Conservation (phyloP, 2,797 vertebrate species). For the Schizopygopsis malacanthus region DNA sequence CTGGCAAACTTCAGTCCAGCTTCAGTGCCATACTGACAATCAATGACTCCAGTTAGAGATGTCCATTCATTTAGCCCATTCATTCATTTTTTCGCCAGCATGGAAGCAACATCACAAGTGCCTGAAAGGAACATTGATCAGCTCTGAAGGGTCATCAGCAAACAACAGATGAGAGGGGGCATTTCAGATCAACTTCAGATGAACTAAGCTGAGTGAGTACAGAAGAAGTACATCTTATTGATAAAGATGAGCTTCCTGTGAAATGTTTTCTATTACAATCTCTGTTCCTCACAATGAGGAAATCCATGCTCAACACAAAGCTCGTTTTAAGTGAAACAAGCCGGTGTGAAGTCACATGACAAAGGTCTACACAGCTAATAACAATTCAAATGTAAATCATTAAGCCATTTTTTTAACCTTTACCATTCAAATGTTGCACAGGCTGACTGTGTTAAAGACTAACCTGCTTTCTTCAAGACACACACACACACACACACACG, state of each 20-base stretch:
- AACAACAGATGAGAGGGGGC: background rate
- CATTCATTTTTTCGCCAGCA: background rate
- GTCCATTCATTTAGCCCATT: background rate
- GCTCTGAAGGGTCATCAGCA: background rate
- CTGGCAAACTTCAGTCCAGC: background rate
- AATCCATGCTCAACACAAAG: background rate
- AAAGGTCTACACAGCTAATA: constrained; percentile 18
- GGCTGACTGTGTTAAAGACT: constrained; percentile 3
- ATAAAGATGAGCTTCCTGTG: constrained; percentile 2
- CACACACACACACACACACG: background rate
- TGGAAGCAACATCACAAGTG: background rate
- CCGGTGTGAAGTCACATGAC: constrained; percentile 30
- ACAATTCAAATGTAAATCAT: constrained; percentile 50
- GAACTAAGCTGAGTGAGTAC: background rate
- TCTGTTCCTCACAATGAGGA: background rate
- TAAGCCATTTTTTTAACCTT: constrained; percentile 32
- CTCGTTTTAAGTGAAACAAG: background rate
- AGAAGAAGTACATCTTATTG: background rate
- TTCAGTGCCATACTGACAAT: background rate
- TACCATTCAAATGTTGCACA: constrained; percentile 22
- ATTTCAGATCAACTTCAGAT: background rate
- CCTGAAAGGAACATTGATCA: background rate
- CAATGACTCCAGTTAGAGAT: background rate
- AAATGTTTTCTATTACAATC: constrained; percentile 4
- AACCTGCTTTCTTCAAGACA: background rate